These are phyloP conservation scores for Leontocebus nigricollis DNA, from an alignment of 2,797 vertebrate genomes.

Conservation along the genomic window DNA sequence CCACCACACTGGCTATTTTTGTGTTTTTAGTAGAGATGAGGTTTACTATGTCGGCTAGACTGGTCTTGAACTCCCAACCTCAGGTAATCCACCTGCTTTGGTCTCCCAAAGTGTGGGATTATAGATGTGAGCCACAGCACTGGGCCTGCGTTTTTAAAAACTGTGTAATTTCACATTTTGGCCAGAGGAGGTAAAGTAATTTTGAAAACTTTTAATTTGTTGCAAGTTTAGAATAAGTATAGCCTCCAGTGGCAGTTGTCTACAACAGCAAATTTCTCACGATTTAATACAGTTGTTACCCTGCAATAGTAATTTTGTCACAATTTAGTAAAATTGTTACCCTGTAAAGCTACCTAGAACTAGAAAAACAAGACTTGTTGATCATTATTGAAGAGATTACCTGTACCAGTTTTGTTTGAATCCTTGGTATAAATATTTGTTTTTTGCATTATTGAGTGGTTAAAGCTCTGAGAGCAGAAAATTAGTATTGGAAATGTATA, in stretches of 20 bases:
- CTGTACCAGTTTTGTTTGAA: background rate
- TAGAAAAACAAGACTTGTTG: conserved; percentile 13
- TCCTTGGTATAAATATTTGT: background rate
- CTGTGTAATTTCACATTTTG: conserved; percentile 45
- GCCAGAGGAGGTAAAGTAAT: conserved; percentile 16
- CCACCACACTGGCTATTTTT: background rate
- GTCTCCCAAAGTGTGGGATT: background rate
- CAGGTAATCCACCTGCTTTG: background rate
- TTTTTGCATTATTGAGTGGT: background rate
- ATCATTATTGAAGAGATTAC: background rate
- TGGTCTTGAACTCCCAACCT: background rate
- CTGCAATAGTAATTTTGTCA: conserved; percentile 7
- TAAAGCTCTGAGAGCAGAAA: conserved; percentile 16
- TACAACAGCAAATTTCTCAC: conserved; percentile 1
- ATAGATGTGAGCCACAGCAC: background rate
- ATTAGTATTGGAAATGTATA: background rate
- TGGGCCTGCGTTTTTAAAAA: background rate
- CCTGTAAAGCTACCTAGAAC: conserved; percentile 37
- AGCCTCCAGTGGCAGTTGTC: background rate
- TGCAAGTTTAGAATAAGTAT: conserved; percentile 29
- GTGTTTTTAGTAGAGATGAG: background rate
- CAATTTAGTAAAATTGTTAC: conserved; percentile 19
- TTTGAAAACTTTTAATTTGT: conserved; percentile 65
- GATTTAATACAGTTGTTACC: conserved; percentile 32
- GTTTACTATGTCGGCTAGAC: background rate